These are phyloP conservation scores for Aldrovandia affinis DNA, from an alignment of 2,797 vertebrate genomes.

Conservation along the genomic window DNA sequence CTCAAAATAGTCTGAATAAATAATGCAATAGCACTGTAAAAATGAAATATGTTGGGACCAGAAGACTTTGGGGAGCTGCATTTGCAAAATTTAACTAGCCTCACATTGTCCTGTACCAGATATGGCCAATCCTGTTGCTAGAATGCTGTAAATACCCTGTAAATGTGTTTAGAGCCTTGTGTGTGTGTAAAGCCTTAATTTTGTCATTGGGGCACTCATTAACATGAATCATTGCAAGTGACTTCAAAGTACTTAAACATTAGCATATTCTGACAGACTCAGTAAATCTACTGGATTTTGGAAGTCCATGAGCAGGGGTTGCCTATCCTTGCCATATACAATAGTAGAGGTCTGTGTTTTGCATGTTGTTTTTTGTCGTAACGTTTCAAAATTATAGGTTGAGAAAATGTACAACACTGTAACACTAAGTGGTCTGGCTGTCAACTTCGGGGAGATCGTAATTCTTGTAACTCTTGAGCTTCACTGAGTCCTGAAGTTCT, in stretches of 20 bases:
- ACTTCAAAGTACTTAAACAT: no score
- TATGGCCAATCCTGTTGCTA: not conserved
- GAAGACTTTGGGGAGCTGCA: no score
- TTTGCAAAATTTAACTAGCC: not conserved
- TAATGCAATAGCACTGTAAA: not conserved
- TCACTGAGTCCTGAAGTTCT: conserved; percentile 9
- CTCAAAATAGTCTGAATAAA: not conserved
- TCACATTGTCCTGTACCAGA: not conserved
- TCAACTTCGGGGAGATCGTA: not conserved
- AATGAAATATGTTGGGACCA: not conserved
- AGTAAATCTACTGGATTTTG: no score
- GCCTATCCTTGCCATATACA: not conserved
- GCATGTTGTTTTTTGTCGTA: not conserved
- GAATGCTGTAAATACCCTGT: not conserved
- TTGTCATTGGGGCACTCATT: no score
- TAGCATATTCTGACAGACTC: no score
- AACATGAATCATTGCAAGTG: no score
- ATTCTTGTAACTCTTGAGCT: conserved; percentile 23
- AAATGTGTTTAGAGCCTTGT: not conserved
- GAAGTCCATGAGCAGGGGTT: not conserved
- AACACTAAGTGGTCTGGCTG: conserved; percentile 4
- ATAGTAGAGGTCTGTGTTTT: no score
- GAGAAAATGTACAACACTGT: not conserved
- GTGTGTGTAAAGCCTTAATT: not conserved
- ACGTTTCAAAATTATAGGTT: not conserved